These are phyloP conservation scores for Phragmatobia fuliginosa DNA, from an alignment of 2,888 invertebrate species.

Conservation along the genomic window DNA sequence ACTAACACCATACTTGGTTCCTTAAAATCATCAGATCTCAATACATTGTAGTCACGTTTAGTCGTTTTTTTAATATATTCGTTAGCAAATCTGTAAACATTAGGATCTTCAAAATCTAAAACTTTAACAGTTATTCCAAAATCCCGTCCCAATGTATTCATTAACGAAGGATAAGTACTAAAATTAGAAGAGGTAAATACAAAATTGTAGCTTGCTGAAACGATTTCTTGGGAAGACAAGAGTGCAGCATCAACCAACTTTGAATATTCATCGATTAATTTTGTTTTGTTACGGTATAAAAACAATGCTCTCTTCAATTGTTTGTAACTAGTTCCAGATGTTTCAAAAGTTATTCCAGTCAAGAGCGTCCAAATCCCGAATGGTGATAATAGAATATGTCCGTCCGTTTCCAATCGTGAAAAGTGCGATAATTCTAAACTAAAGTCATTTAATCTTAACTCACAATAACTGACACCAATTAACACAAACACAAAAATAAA, in stretches of 20 bases:
- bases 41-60: slow-evolving; percentile 69
- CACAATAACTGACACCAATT: slow-evolving; percentile 64
- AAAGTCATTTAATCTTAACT: slow-evolving; percentile 72
- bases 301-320: slow-evolving; percentile 71
- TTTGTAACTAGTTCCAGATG: slow-evolving; percentile 67
- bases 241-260: slow-evolving; percentile 65
- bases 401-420: slow-evolving; percentile 70
- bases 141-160: slow-evolving; percentile 60
- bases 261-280: slow-evolving; percentile 66
- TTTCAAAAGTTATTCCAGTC: slow-evolving; percentile 76
- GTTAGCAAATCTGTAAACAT: slow-evolving; percentile 68
- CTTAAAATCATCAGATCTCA: slow-evolving; percentile 81
- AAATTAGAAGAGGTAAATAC: slow-evolving; percentile 75
- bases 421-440: slow-evolving; percentile 75
- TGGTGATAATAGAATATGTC: slow-evolving; percentile 80
- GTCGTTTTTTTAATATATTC: slow-evolving; percentile 71
- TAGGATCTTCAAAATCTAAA: slow-evolving; percentile 71
- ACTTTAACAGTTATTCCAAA: slow-evolving; percentile 71
- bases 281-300: slow-evolving; percentile 59
- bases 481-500: slow-evolving; percentile 59
- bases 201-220: slow-evolving; percentile 72
- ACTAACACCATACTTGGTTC: slow-evolving; percentile 88
- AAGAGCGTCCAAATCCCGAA: slow-evolving; percentile 82
- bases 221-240: slow-evolving; percentile 65
- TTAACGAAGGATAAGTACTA: slow-evolving; percentile 62